These are phyloP conservation scores for Tonatia bakeri DNA, from an alignment of 2,113 vertebrate genomes.

Conservation along the genomic window DNA sequence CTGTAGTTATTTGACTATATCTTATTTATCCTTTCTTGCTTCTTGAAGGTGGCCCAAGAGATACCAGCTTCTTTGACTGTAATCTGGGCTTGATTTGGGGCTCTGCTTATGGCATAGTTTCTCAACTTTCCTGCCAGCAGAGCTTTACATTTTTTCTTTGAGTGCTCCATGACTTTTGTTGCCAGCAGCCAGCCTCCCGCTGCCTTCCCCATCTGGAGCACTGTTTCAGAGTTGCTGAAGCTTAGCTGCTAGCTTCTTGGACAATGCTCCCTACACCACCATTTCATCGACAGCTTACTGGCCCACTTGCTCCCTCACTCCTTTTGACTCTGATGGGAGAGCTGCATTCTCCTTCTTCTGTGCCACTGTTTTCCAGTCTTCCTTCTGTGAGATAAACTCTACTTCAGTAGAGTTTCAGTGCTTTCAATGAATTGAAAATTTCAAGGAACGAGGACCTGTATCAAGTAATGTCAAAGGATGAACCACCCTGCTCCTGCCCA, in stretches of 20 bases:
- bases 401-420: background rate
- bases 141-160: background rate
- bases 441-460: background rate
- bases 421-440: background rate
- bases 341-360: background rate
- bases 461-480: background rate
- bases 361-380: background rate
- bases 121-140: background rate
- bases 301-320: background rate
- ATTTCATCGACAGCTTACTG: background rate
- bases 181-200: background rate
- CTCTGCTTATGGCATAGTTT: background rate
- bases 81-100: background rate
- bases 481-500: background rate
- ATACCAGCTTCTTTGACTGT: background rate
- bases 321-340: background rate
- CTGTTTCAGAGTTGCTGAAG: background rate
- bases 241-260: background rate
- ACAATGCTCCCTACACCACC: fast-evolving
- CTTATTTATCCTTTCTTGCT: background rate
- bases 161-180: background rate
- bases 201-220: background rate
- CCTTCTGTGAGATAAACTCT: background rate
- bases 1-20: background rate
- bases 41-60: background rate